Conservation (phyloP, 2,888 invertebrate species). For the Sphinx pinastri region DNA sequence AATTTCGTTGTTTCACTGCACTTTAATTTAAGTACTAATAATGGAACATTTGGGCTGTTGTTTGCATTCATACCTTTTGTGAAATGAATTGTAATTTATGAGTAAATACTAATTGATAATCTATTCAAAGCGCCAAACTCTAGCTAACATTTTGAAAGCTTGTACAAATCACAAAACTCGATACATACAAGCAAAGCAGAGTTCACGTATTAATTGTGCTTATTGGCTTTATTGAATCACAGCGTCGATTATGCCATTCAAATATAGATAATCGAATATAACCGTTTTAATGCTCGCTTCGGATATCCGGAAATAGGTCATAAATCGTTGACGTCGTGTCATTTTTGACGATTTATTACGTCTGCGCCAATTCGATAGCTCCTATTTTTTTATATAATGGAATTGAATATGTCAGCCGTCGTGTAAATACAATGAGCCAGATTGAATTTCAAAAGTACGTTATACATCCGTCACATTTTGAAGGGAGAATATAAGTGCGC, state of each 20-base stretch:
- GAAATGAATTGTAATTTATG: not conserved
- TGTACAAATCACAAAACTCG: slow-evolving; percentile 4
- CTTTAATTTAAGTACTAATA: not conserved
- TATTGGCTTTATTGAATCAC: slow-evolving; percentile 47
- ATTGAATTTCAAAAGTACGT: not conserved
- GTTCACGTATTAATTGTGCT: slow-evolving; percentile 56
- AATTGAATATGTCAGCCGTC: slow-evolving; percentile 31
- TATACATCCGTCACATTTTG: too few relatives aligned
- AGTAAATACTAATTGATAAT: too few relatives aligned
- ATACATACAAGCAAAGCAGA: not conserved
- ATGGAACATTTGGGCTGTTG: not conserved
- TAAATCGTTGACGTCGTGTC: slow-evolving; percentile 65
- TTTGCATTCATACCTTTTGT: slow-evolving; percentile 10
- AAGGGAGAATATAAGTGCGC: slow-evolving; percentile 2
- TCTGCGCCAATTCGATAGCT: slow-evolving; percentile 43
- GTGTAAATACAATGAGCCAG: not conserved
- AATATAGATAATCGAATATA: slow-evolving; percentile 63
- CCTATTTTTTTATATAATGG: slow-evolving; percentile 33
- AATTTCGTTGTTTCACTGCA: not conserved
- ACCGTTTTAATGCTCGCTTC: slow-evolving; percentile 60
- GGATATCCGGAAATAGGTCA: slow-evolving; percentile 63
- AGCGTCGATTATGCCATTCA: slow-evolving; percentile 58
- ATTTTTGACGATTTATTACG: slow-evolving; percentile 61
- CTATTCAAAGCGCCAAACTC: not conserved
- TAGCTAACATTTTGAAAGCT: slow-evolving; percentile 7